These are phyloP conservation scores for Trissoscelio sp. DNA, from an alignment of 2,888 invertebrate species.

Conservation along the genomic window DNA sequence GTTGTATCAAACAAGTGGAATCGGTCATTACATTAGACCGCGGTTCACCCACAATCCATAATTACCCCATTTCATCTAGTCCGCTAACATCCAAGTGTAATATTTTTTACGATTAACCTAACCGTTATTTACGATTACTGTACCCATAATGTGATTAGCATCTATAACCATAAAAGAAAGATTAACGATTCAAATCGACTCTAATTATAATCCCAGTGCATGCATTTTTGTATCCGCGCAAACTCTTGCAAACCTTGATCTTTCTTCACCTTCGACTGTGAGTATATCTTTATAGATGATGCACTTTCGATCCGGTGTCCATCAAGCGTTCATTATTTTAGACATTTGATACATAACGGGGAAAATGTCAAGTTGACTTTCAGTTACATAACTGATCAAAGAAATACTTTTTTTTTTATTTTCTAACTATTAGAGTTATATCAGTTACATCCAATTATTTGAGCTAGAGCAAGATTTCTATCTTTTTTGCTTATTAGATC, in stretches of 20 bases:
- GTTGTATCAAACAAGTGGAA: conserved; percentile 22
- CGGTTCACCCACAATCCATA: conserved; percentile 57
- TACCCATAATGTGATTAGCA: conserved; percentile 64
- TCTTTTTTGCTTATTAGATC: neutral
- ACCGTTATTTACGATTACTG: conserved; percentile 67
- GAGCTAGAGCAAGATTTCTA: neutral
- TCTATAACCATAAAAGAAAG: conserved; percentile 66
- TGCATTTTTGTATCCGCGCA: conserved; percentile 43
- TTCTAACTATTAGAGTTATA: neutral
- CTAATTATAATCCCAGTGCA: conserved; percentile 61
- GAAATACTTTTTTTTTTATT: neutral
- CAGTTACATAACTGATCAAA: conserved; percentile 24
- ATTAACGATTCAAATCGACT: conserved; percentile 67
- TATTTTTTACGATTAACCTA: conserved; percentile 65
- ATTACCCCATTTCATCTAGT: conserved; percentile 65
- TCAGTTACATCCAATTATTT: neutral
- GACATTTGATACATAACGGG: conserved; percentile 64
- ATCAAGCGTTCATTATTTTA: conserved; percentile 60
- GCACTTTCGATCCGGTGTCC: conserved; percentile 64
- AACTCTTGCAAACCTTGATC: conserved; percentile 62
- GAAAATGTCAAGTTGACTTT: conserved; percentile 53
- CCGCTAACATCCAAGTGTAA: conserved; percentile 56
- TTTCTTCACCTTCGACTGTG: conserved; percentile 65
- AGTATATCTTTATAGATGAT: conserved; percentile 56
- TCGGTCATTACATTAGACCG: conserved; percentile 44